These are phyloP conservation scores for Eriocheir sinensis DNA, from an alignment of 1,140 invertebrate genomes.

Conservation along the genomic window DNA sequence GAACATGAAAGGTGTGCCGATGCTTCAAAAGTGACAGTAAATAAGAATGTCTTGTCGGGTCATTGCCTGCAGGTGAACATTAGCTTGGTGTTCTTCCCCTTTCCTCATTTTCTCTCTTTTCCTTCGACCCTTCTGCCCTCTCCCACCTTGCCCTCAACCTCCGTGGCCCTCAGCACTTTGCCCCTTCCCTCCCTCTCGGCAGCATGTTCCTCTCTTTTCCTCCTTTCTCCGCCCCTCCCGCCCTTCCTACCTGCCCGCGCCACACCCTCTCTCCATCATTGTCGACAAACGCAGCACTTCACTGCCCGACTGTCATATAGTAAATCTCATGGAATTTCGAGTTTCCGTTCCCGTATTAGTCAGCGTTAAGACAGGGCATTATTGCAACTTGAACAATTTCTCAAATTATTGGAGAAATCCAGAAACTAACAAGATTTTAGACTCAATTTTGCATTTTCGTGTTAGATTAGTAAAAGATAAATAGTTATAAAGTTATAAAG, in stretches of 20 bases:
- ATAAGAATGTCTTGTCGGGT: too few relatives aligned
- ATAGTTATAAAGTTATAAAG: background rate
- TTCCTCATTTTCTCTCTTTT: background rate
- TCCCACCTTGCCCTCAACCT: background rate
- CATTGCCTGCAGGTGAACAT: too few relatives aligned
- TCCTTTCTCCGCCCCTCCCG: too few relatives aligned
- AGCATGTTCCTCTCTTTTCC: background rate
- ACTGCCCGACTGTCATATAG: background rate
- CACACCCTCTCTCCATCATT: slow-evolving; percentile 21
- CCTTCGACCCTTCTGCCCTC: too few relatives aligned
- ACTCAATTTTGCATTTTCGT: background rate
- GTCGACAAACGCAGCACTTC: background rate
- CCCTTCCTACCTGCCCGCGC: background rate
- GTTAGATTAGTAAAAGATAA: background rate
- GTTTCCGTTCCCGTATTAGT: background rate
- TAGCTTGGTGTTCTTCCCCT: too few relatives aligned
- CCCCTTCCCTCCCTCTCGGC: background rate
- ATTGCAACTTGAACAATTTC: background rate
- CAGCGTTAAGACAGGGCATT: slow-evolving; percentile 10
- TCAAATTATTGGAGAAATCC: background rate
- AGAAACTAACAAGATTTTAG: background rate
- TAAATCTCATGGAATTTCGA: background rate
- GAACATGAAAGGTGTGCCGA: too few relatives aligned
- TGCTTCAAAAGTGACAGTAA: too few relatives aligned
- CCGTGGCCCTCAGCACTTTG: background rate